Conservation (phyloP, 1,140 invertebrate species). For the Euura saliciscinereae region DNA sequence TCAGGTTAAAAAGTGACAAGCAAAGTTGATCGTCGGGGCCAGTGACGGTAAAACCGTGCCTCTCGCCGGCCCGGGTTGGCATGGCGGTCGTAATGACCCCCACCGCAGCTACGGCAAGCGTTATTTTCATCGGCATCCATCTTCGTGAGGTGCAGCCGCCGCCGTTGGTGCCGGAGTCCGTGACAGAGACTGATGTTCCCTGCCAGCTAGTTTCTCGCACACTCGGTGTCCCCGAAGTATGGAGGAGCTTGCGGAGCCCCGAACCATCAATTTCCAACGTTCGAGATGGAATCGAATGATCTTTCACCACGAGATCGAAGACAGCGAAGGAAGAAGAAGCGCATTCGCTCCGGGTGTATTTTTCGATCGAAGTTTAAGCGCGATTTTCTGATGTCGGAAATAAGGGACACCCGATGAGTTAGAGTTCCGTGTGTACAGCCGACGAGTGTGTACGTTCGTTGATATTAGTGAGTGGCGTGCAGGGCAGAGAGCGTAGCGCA, state of each 20-base stretch:
- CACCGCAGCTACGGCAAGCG: constrained; percentile 17
- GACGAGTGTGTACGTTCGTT: no score
- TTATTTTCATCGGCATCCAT: constrained; percentile 39
- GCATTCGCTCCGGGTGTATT: no score
- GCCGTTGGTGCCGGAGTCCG: constrained; percentile 25
- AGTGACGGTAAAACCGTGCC: not conserved
- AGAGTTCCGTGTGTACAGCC: not conserved
- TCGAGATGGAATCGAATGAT: no score
- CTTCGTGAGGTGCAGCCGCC: constrained; percentile 32
- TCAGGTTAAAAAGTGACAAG: no score
- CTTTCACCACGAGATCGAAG: no score
- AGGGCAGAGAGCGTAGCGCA: constrained; percentile 14
- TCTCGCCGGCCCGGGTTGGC: not conserved
- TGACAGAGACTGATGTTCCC: constrained; percentile 38
- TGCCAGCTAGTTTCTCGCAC: constrained; percentile 17
- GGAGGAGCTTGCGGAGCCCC: not conserved
- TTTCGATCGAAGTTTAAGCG: no score
- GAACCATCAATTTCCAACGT: not conserved
- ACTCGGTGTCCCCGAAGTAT: not conserved
- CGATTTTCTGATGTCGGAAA: no score
- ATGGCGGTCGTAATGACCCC: constrained; percentile 21
- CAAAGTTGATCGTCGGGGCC: no score
- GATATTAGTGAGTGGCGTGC: not conserved
- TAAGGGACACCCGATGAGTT: not conserved
- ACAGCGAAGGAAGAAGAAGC: no score